Base-by-base conservation (phyloP, 2,888 invertebrate genomes). In the Drosophila rubida region DNA sequence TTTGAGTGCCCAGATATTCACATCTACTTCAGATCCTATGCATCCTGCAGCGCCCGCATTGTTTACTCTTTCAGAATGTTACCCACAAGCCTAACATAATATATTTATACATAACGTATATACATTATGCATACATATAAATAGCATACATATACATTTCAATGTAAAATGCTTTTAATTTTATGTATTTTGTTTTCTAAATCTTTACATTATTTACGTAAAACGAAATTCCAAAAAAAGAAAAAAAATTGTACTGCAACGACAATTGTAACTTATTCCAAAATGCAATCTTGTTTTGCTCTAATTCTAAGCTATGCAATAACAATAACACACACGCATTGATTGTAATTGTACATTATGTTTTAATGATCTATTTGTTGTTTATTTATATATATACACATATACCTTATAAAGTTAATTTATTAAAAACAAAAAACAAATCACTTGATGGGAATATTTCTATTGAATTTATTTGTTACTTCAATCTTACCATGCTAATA, bases 301-400 rank as follows among this genome's bases (percentile, higher is more conserved):
- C 69, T 81, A 79, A 72, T 55, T 82, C 39, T 81, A 85, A 81
- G 81, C 69, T 76, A 78, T 58, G 42, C 62, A 62, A 49, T 23
- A 50, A 59, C 55, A 55, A 50, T 58, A 51, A 58, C 39, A 65
- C 44, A 60, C 58, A 65, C 57, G 63, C 46, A 72, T 80, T 78
- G 71, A 74, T 75, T 65, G 80, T 86, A 76, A 80, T 76, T 74
- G 75, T 83, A 78, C 80, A 86, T 83, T 83, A 86, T 78, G 83
- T 83, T 86, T 60, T 60, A 67, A 74, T 62, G 57, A 67, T 78
- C 86, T 86, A 81, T 86, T 87, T 84, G 87, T 83, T 87, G 87
- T 84, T 84, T 84, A 84, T 86, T 84, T 84, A 84, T 84, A 83
- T 68, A 77, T 77, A 75, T 73, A 82, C 69, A 69, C 73, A 61